A percentile compares a stretch with the other conserved stretches of the same genome.
Conservation (phyloP, 2,113 vertebrate genomes). For the Crypturellus undulatus region DNA sequence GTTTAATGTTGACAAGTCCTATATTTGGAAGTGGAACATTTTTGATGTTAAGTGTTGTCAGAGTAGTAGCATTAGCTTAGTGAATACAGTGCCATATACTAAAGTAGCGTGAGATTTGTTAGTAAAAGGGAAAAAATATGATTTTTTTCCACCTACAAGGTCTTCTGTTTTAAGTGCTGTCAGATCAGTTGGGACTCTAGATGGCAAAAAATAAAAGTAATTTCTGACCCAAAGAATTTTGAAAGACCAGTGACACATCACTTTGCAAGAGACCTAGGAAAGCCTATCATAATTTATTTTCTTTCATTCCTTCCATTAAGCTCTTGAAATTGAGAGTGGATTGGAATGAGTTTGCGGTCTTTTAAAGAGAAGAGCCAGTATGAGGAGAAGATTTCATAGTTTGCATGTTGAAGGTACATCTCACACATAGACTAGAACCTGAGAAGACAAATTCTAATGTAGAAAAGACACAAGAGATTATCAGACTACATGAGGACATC, state of each 20-base stretch:
- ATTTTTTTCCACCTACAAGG: background rate
- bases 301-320: background rate
- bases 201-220: background rate
- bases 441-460: background rate
- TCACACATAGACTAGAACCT: background rate
- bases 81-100: fast-evolving
- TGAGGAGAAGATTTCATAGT: background rate
- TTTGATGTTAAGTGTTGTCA: background rate
- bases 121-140: background rate
- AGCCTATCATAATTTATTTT: background rate
- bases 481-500: background rate
- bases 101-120: background rate
- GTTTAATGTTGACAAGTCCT: background rate
- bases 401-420: background rate
- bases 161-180: background rate
- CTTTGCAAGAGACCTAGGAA: background rate
- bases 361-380: background rate
- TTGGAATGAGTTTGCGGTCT: background rate
- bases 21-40: background rate
- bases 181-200: background rate
- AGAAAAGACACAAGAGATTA: background rate
- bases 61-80: background rate
- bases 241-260: background rate
- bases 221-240: background rate
- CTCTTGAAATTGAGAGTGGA: background rate